Conservation (phyloP, 1,140 invertebrate genomes). For the Pachypeltis micranthus region DNA sequence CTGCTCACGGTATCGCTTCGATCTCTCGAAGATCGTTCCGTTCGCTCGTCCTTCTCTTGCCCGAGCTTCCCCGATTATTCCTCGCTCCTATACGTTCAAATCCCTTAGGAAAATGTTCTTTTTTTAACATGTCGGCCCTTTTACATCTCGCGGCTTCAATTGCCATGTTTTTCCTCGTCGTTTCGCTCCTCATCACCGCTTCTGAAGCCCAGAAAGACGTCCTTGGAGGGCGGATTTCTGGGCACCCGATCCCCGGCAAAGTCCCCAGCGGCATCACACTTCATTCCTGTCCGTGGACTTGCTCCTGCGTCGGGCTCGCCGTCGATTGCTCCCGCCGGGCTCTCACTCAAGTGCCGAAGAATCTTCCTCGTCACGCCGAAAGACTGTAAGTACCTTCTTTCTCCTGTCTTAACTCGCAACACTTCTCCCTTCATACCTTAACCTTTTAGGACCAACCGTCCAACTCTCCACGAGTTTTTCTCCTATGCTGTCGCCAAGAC, state of each 20-base stretch:
- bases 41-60: too few species aligned
- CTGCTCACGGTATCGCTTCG: too few species aligned
- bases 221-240: conserved; percentile 19
- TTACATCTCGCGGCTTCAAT: neutral
- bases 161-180: neutral
- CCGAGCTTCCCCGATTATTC: too few species aligned
- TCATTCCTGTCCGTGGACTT: conserved; percentile 59
- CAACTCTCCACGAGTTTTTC: too few species aligned
- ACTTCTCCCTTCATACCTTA: too few species aligned
- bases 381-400: conserved; percentile 83
- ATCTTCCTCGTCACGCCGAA: conserved; percentile 60
- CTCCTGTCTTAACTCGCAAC: too few species aligned
- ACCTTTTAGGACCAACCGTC: too few species aligned
- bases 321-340: conserved; percentile 71
- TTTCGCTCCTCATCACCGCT: neutral
- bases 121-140: neutral
- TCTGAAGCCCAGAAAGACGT: conserved; percentile 29
- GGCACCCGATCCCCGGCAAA: conserved; percentile 22
- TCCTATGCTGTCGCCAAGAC: too few species aligned
- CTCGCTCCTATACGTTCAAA: too few species aligned
- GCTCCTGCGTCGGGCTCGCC: conserved; percentile 59
- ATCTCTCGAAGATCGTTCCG: too few species aligned
- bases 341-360: conserved; percentile 61
- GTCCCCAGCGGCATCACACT: conserved; percentile 17
- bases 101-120: too few species aligned